Percentiles rank a stretch among this genome's conserved stretches.
Conservation (phyloP, 2,113 vertebrate genomes). For the Phocoena sinus region DNA sequence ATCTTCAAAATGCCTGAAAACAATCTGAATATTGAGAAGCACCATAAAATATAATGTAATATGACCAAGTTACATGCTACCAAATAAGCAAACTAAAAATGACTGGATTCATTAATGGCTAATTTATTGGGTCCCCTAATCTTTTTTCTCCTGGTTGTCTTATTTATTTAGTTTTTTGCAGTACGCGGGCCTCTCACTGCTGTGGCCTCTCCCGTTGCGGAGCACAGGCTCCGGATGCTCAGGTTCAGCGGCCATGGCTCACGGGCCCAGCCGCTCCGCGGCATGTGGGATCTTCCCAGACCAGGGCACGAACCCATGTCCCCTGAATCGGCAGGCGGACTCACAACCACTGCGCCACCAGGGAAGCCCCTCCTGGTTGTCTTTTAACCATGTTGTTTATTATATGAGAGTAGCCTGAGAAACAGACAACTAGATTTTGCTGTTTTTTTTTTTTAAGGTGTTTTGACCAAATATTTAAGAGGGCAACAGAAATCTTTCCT, state of each 20-base stretch:
- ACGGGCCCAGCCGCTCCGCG: too few relatives aligned
- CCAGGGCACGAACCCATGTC: too few relatives aligned
- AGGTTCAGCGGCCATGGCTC: too few relatives aligned
- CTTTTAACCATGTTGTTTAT: not conserved
- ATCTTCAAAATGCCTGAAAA: not conserved
- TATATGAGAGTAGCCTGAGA: not conserved
- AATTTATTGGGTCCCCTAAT: not conserved
- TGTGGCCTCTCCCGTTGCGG: too few relatives aligned
- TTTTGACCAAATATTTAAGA: not conserved
- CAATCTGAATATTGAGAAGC: constrained; percentile 6
- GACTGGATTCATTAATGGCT: not conserved
- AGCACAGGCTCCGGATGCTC: too few relatives aligned
- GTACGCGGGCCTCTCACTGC: too few relatives aligned
- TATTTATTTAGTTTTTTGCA: too few relatives aligned
- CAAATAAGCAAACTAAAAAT: not conserved
- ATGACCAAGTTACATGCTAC: not conserved
- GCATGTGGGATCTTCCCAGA: too few relatives aligned
- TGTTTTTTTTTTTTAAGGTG: not conserved
- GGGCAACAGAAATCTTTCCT: not conserved
- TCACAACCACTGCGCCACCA: too few relatives aligned
- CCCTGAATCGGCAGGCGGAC: too few relatives aligned
- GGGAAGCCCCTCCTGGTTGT: not conserved
- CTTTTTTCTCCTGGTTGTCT: not conserved
- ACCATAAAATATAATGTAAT: not conserved
- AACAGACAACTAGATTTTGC: not conserved